Percentiles rank a stretch among this genome's conserved stretches.
These are phyloP conservation scores for Leucoraja erinaceus DNA, from an alignment of 2,113 vertebrate genomes.

Conservation along the genomic window DNA sequence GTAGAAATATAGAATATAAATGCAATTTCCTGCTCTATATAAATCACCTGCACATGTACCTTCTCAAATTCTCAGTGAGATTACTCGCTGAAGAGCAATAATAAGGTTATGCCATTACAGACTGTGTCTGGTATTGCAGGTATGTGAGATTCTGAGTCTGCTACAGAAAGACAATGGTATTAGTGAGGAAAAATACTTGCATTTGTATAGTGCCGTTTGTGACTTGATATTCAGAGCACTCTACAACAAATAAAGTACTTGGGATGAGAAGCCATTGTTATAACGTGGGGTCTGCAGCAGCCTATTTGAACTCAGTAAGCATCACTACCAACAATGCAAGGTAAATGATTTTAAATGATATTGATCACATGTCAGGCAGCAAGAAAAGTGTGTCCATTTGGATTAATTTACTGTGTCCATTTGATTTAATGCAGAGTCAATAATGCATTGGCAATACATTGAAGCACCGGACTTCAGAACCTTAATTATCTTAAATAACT, in stretches of 20 bases:
- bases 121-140: neutral
- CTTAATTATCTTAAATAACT: conserved; percentile 45
- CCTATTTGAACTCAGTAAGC: too few species aligned
- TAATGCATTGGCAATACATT: neutral
- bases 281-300: too few species aligned
- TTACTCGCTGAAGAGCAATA: neutral
- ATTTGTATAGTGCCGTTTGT: too few species aligned
- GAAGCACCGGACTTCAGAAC: neutral
- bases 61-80: neutral
- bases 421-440: neutral
- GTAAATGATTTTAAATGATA: too few species aligned
- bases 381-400: neutral
- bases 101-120: neutral
- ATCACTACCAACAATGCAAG: too few species aligned
- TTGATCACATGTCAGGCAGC: too few species aligned
- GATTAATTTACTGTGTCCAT: neutral
- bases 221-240: too few species aligned
- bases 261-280: too few species aligned
- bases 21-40: neutral
- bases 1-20: neutral
- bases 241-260: too few species aligned
- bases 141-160: neutral
- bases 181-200: too few species aligned
- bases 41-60: neutral
- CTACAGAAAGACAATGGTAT: neutral